phyloP scores from a whole-genome alignment of 2,797 vertebrate genomes.

The Intellagama lesueurii region DNA sequence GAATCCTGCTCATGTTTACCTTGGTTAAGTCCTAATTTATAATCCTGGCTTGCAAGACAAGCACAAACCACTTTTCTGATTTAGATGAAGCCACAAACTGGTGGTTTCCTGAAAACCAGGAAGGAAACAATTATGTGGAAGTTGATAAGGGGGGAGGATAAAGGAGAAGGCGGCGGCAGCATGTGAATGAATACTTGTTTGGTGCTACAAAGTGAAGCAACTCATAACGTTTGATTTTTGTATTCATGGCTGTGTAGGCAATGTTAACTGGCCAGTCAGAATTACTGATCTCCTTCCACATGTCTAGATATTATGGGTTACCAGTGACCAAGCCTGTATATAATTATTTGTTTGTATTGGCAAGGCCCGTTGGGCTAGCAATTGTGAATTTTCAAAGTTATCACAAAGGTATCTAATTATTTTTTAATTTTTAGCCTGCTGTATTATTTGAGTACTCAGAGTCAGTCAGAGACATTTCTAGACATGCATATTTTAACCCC shows the following conservation, averaged over 20 bases:
- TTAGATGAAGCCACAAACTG: neutral
- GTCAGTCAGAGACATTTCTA: neutral
- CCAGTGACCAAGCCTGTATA: neutral
- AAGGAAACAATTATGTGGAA: neutral
- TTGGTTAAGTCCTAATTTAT: neutral
- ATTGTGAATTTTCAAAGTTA: neutral
- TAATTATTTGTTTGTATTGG: neutral
- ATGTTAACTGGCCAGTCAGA: neutral
- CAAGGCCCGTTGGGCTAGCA: too few species aligned
- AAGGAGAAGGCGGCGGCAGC: neutral
- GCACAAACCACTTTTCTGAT: neutral
- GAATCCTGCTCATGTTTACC: neutral
- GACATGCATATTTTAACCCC: neutral
- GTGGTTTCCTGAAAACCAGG: neutral
- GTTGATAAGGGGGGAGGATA: too few species aligned
- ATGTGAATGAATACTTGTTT: neutral
- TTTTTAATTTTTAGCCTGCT: neutral
- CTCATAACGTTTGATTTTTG: constrained; percentile 24
- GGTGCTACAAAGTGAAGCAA: neutral
- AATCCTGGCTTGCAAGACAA: neutral
- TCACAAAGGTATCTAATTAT: too few species aligned
- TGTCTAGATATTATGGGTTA: constrained; percentile 24
- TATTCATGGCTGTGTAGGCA: constrained; percentile 49
- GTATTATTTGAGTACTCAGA: neutral
- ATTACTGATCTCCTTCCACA: constrained; percentile 11